These are phyloP conservation scores for Macrosoma leucophasiata DNA, from an alignment of 2,888 invertebrate genomes.

Conservation along the genomic window DNA sequence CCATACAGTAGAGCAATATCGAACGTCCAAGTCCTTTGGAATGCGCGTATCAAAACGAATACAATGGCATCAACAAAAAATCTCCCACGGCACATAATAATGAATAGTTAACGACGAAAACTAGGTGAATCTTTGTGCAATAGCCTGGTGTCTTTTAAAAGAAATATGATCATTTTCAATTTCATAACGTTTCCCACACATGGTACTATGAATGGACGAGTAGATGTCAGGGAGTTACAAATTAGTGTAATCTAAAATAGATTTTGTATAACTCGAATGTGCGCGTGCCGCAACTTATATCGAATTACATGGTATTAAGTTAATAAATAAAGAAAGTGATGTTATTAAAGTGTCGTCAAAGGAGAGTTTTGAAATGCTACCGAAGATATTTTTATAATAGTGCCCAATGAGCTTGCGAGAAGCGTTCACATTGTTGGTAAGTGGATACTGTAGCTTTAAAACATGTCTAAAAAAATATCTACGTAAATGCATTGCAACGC, in stretches of 20 bases:
- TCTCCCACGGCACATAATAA: slow-evolving; percentile 71
- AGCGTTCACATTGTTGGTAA: no score
- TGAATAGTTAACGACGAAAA: slow-evolving; percentile 74
- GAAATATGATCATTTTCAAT: slow-evolving; percentile 76
- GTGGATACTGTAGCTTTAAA: no score
- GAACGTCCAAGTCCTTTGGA: slow-evolving; percentile 51
- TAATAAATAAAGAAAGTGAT: slow-evolving; percentile 33
- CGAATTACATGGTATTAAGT: slow-evolving; percentile 46
- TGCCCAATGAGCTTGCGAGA: no score
- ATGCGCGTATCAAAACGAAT: slow-evolving; percentile 62
- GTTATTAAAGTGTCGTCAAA: slow-evolving; percentile 25
- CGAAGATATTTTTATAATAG: no score
- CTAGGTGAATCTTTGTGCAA: slow-evolving; percentile 77
- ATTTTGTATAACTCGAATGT: slow-evolving; percentile 55
- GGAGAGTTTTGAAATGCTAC: no score
- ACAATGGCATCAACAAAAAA: slow-evolving; percentile 64
- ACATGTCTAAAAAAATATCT: no score
- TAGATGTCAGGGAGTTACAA: slow-evolving; percentile 50
- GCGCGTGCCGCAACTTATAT: slow-evolving; percentile 34
- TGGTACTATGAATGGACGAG: slow-evolving; percentile 51
- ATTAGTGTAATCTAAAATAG: slow-evolving; percentile 71
- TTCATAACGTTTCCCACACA: slow-evolving; percentile 73
- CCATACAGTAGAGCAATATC: no score
- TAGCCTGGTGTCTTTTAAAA: slow-evolving; percentile 69
- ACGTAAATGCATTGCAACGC: no score